These are phyloP conservation scores for Drosophila lutescens DNA, from an alignment of 2,888 invertebrate genomes.

Conservation along the genomic window DNA sequence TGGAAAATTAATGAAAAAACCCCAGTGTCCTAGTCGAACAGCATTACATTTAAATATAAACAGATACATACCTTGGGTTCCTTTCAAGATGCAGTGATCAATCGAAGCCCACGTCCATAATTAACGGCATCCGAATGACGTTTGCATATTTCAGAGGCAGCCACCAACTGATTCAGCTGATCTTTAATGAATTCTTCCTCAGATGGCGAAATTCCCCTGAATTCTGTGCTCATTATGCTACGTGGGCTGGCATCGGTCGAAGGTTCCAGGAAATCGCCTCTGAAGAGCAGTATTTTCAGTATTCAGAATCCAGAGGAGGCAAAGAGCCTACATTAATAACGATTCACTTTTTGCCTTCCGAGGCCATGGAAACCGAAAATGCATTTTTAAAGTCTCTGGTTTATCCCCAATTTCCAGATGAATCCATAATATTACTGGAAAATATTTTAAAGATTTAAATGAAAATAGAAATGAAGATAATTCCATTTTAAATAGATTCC, in stretches of 20 bases:
- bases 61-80: not conserved
- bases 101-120: slow-evolving; percentile 20
- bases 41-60: not conserved
- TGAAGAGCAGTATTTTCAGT: not conserved
- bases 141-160: slow-evolving; percentile 55
- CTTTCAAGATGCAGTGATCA: not conserved
- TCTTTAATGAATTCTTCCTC: slow-evolving; percentile 44
- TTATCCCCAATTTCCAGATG: not conserved
- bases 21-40: not conserved
- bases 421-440: no score
- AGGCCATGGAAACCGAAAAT: not conserved
- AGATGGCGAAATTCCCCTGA: slow-evolving; percentile 58
- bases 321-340: slow-evolving; percentile 12
- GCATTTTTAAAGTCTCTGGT: not conserved
- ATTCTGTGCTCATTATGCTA: slow-evolving; percentile 67
- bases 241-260: slow-evolving; percentile 52
- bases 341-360: not conserved
- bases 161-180: slow-evolving; percentile 7
- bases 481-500: no score
- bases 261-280: slow-evolving; percentile 58
- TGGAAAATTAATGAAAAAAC: not conserved
- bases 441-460: no score
- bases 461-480: no score
- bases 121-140: slow-evolving; percentile 62
- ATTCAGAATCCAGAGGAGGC: not conserved